Conservation (phyloP, 2,113 vertebrate genomes). For the Astatoreochromis straeleni region DNA sequence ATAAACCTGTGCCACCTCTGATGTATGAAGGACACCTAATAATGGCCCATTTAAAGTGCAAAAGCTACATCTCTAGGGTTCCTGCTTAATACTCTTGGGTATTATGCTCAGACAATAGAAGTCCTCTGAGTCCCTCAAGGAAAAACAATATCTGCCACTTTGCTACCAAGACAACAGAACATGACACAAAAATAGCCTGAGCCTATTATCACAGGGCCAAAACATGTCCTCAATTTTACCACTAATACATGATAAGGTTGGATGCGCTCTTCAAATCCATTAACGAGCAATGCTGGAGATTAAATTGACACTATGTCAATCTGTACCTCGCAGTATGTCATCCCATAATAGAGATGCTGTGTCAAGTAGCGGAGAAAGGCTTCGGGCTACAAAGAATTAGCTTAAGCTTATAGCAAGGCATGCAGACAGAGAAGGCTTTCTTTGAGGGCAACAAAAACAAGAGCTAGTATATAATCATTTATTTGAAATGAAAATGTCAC, state of each 20-base stretch:
- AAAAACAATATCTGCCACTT: conserved; percentile 48
- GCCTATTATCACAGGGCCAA: conserved; percentile 19
- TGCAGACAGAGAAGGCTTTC: background rate
- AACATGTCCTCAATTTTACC: conserved; percentile 30
- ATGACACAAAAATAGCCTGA: conserved; percentile 40
- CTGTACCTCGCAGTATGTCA: conserved; percentile 50
- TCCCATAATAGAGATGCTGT: conserved; percentile 29
- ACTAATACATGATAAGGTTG: conserved; percentile 22
- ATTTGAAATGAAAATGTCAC: conserved; percentile 55
- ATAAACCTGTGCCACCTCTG: background rate
- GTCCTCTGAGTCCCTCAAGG: conserved; percentile 9
- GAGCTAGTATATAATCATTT: conserved; percentile 32
- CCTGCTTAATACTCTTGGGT: conserved; percentile 7
- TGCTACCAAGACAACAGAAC: conserved; percentile 55
- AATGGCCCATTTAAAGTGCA: conserved; percentile 12
- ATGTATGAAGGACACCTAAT: background rate
- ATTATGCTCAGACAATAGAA: conserved; percentile 36
- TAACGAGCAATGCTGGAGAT: conserved; percentile 27
- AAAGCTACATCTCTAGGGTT: conserved; percentile 8
- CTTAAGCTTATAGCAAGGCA: background rate
- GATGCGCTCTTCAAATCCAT: conserved; percentile 29
- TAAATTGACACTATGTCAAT: conserved; percentile 50
- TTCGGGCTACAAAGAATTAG: conserved; percentile 20
- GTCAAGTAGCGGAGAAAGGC: conserved; percentile 23
- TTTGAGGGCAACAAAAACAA: conserved; percentile 9